phyloP scores from a whole-genome alignment of 2,797 vertebrate species.

The Lutjanus campechanus region DNA sequence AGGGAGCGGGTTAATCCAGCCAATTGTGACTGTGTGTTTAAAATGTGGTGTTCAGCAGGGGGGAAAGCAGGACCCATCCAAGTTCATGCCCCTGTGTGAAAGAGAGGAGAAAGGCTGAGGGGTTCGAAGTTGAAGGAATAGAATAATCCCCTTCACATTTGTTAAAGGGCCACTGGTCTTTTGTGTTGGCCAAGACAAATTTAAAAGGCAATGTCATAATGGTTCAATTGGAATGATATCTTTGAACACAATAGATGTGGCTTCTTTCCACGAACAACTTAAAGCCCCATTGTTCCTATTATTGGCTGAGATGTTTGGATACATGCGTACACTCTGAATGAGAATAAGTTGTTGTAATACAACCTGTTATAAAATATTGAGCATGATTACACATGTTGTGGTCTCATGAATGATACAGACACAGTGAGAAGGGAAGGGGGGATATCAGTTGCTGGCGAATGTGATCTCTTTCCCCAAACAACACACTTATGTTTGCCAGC shows the following conservation, averaged over 20 bases:
- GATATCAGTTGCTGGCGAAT: conserved; percentile 1
- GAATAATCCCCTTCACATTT: conserved; percentile 92
- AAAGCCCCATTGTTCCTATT: conserved; percentile 87
- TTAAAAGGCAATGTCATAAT: conserved; percentile 89
- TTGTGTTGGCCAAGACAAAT: conserved; percentile 86
- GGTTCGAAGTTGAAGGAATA: conserved; percentile 83
- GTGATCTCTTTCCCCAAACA: conserved; percentile 28
- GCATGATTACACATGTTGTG: conserved; percentile 83
- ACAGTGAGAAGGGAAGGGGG: conserved; percentile 21
- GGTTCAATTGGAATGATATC: conserved; percentile 87
- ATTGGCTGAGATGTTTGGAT: conserved; percentile 85
- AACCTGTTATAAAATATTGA: conserved; percentile 86
- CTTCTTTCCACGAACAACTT: conserved; percentile 87
- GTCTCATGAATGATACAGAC: conserved; percentile 75
- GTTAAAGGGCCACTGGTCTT: conserved; percentile 88
- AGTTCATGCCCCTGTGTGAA: conserved; percentile 93
- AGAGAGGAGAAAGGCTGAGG: conserved; percentile 87
- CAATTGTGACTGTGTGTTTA: conserved; percentile 96
- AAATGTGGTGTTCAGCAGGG: conserved; percentile 91
- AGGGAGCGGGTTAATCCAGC: conserved; percentile 90
- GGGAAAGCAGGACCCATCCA: conserved; percentile 90
- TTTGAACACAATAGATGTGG: conserved; percentile 86
- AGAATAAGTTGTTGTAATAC: conserved; percentile 86
- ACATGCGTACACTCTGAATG: conserved; percentile 84
- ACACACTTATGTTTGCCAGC: conserved; percentile 7